Percentiles rank a stretch among this genome's conserved stretches.
Evolutionary conservation across 2,888 invertebrate genomes (phyloP).

Genomic region (Apamea epomidion): DNA sequence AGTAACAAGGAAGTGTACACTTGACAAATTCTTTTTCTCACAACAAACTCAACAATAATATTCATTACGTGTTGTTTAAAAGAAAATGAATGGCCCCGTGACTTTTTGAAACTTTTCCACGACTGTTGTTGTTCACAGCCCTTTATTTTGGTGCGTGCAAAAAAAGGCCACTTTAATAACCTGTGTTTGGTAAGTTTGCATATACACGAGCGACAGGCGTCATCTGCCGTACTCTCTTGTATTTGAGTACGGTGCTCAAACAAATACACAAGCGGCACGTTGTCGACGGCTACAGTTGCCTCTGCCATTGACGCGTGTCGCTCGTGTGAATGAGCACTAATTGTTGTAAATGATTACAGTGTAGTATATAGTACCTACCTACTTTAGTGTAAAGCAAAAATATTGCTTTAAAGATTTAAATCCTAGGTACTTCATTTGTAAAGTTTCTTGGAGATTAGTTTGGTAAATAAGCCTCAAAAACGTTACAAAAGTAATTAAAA

Average conservation of each 20-base stretch:
- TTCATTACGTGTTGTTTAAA: conserved; percentile 51
- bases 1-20: conserved; percentile 6
- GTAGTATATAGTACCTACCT: too few relatives aligned
- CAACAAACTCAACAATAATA: conserved; percentile 23
- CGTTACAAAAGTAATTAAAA: not conserved
- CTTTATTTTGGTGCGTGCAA: not conserved
- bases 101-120: conserved; percentile 41
- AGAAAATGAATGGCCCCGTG: conserved; percentile 33
- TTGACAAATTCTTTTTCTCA: conserved; percentile 27
- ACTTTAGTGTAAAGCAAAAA: not conserved
- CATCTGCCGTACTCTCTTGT: not conserved
- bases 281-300: not conserved
- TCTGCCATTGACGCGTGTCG: not conserved
- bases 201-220: not conserved
- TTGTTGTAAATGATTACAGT: not conserved
- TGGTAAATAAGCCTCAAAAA: not conserved
- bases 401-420: not conserved
- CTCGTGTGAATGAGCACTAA: not conserved
- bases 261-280: too few relatives aligned
- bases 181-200: not conserved
- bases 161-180: not conserved
- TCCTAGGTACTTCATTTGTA: not conserved
- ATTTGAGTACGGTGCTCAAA: too few relatives aligned
- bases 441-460: not conserved
- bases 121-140: not conserved